phyloP scores from a whole-genome alignment of 2,113 vertebrate species.

The Oostethus manadensis region DNA sequence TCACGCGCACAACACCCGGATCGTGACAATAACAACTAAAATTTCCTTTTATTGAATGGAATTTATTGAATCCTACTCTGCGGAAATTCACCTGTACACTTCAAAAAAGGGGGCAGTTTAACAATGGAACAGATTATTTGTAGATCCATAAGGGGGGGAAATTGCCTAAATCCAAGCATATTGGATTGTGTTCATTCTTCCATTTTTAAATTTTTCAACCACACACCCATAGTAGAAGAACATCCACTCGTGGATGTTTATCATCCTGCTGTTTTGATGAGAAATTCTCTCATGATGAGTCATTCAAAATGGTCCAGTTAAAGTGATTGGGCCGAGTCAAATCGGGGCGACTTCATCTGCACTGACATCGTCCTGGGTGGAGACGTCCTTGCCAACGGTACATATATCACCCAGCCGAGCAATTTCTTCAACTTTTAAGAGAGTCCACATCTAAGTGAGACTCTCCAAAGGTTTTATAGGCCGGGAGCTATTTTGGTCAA shows the following conservation, averaged over 20 bases:
- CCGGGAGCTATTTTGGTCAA: neutral
- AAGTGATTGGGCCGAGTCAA: slow-evolving; percentile 12
- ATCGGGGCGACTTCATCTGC: slow-evolving; percentile 2
- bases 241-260: slow-evolving; percentile 4
- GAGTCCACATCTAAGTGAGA: neutral
- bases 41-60: too few species aligned
- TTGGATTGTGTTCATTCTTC: neutral
- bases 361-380: slow-evolving; percentile 1
- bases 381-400: slow-evolving; percentile 15
- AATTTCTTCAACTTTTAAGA: neutral
- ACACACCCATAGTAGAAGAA: neutral
- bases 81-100: too few species aligned
- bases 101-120: too few species aligned
- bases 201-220: neutral
- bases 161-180: too few species aligned
- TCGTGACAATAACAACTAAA: too few species aligned
- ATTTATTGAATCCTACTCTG: too few species aligned
- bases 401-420: too few species aligned
- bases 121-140: too few species aligned
- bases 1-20: too few species aligned
- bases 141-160: too few species aligned
- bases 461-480: neutral
- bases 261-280: slow-evolving; percentile 48
- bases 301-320: slow-evolving; percentile 44
- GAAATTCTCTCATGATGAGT: slow-evolving; percentile 60